Evolutionary conservation across 2,113 vertebrate species (phyloP), one percentile per base, ranked within the genome.

Genomic region (Rhinolophus sinicus): DNA sequence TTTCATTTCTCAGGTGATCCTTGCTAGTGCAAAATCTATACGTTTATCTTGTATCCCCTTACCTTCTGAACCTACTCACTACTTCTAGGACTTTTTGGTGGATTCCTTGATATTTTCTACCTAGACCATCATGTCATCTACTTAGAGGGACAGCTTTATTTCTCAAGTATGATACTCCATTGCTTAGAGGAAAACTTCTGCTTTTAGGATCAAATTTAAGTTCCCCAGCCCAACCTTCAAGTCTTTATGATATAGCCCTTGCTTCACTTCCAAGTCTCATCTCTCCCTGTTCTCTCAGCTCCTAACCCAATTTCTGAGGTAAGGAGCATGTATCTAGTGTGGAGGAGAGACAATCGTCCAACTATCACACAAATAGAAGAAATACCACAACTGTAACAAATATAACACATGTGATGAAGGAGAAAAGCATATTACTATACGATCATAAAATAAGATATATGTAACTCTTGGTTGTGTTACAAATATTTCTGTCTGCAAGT

Each of bases 101-200:
- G 44, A 81, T 69, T 90, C 35, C 30, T 67, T 76, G 60, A 38
- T 90, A 77, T 85, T 90, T 95, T 95, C 62, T 83, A 19, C n/a
- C 14, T 84, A 62, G n/a, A 64, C 12, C 54, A 40, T 86, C 8
- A 80, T 78, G 67, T 69, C 15, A 60, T 72, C 40, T 80, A 18
- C 14, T 40, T 33, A 22, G 52, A 70, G 24, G 30, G 56, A 47
- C 38, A 38, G 24, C 88, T 81, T 81, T 69, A 58, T 86, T 73
- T 67, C 30, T 69, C 5, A 7, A 26, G 62, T 86, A 44, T 35
- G 22, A 47, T 72, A 69, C 19, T 88, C 21, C 21, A 30, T 73
- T 38, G 50, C 21, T 28, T 33, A 76, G 40, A 21, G 52, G 60
- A 65, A 47, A 93, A 28, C n/a, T 65, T 14, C 35, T 72, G 2